Base-by-base conservation (phyloP, 2,888 invertebrate species). In the Pinctada fucata region DNA sequence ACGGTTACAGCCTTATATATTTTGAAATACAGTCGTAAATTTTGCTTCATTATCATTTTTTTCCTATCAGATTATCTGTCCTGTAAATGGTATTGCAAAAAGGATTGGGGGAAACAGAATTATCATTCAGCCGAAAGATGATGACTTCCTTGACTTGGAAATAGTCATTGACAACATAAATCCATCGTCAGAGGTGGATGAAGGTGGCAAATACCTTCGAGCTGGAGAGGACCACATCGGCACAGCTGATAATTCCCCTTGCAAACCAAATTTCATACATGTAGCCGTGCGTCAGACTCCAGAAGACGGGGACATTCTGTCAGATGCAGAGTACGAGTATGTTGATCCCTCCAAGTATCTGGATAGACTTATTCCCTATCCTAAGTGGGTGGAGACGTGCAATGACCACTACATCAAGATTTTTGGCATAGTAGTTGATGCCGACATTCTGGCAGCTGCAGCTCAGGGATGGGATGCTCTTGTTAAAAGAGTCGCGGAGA, bases 331-430 rank as follows among this genome's bases (percentile, higher is more conserved):
- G 3, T 75, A 58, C 47, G 31, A 73, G 58, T 78, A 78, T 45
- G 67, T 78, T 8, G 84, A 84, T 58, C 84, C 84, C 1, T 74
- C 79, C 10, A 71, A 72, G n/a, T 84, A 75, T 65, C 71, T 84
- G 3, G 81, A 84, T 45, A 70, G 75, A 68, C 13, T 80, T 16
- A 71, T 83, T 52, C 79, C 82, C 0, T 65, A 64, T 3, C 81
- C 84, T 13, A 47, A 74, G 31, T 84, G 82, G 84, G 64, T 79
- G 5, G 73, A 79, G 63, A 79, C 82, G 52, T 84, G 84, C 58
- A 83, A 80, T n/a, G 82, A 84, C n/a, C 80, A 77, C 72, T 77
- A 69, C n/a, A 79, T 79, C 65, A 80, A 72, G 31, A 75, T 81
- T 68, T 78, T 84, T 69, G 75, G 78, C 6, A 78, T 78, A 63